A percentile compares a stretch with the other conserved stretches of the same genome.
Evolutionary conservation across 2,888 invertebrate genomes (phyloP).

Genomic region (Habroteleia sp.): DNA sequence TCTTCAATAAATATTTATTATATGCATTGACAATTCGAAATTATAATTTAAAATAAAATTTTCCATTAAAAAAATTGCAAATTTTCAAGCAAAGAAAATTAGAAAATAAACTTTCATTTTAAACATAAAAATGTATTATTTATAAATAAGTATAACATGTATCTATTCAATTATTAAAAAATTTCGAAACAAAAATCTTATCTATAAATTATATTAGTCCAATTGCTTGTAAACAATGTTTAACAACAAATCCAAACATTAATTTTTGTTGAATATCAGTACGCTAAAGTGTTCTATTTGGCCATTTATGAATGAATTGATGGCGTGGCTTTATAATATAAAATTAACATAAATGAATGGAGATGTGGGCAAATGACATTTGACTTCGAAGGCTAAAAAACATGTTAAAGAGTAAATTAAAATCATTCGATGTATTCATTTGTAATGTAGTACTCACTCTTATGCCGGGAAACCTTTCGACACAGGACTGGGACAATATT

Average conservation of each 20-base stretch:
- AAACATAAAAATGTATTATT: no score
- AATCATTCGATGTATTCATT: constrained; percentile 15
- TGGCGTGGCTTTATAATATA: background rate
- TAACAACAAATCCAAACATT: no score
- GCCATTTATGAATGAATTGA: constrained; percentile 23
- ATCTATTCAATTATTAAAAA: no score
- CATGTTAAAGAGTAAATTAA: constrained; percentile 35
- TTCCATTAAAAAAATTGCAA: no score
- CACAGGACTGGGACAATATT: constrained; percentile 73
- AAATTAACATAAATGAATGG: constrained; percentile 4
- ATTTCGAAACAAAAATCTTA: no score
- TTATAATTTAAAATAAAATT: no score
- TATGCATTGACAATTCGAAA: no score
- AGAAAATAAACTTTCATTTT: no score
- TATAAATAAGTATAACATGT: no score
- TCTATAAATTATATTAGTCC: no score
- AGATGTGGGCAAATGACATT: constrained; percentile 31
- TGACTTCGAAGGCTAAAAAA: constrained; percentile 36
- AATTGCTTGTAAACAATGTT: no score
- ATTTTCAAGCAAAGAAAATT: no score
- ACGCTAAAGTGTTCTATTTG: background rate
- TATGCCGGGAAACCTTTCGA: constrained; percentile 71
- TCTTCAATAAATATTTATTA: background rate
- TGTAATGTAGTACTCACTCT: constrained; percentile 75
- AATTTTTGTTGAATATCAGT: background rate